Conservation (phyloP, 2,113 vertebrate genomes). For the Dasypus novemcinctus region DNA sequence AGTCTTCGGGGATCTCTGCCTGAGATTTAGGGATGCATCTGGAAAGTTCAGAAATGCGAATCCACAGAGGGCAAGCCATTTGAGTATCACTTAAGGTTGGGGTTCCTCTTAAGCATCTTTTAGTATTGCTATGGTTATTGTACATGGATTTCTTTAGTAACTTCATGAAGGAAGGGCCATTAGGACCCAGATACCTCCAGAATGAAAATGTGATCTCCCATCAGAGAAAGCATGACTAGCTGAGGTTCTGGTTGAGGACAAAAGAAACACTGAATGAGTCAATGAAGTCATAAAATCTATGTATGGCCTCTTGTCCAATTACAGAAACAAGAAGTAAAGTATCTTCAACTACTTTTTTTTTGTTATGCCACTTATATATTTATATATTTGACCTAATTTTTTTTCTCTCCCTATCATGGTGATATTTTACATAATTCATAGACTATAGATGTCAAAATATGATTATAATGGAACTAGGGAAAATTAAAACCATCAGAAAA, state of each 20-base stretch:
- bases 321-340: no score
- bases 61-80: neutral
- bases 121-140: neutral
- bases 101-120: neutral
- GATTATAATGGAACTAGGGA: neutral
- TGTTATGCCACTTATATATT: no score
- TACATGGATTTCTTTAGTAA: neutral
- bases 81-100: no score
- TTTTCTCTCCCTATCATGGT: no score
- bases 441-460: no score
- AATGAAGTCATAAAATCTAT: neutral
- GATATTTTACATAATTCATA: no score
- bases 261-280: neutral
- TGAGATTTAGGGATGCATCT: neutral
- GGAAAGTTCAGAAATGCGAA: neutral
- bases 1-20: neutral
- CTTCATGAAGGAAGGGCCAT: neutral
- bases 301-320: no score
- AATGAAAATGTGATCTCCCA: neutral
- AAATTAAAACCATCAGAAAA: neutral
- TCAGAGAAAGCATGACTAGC: neutral
- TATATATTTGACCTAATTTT: no score
- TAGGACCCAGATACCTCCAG: neutral
- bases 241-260: rapidly evolving
- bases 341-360: no score